A percentile compares a stretch with the other conserved stretches of the same genome.
These are phyloP conservation scores for Trachemys scripta DNA, from an alignment of 2,113 vertebrate species.

Conservation along the genomic window DNA sequence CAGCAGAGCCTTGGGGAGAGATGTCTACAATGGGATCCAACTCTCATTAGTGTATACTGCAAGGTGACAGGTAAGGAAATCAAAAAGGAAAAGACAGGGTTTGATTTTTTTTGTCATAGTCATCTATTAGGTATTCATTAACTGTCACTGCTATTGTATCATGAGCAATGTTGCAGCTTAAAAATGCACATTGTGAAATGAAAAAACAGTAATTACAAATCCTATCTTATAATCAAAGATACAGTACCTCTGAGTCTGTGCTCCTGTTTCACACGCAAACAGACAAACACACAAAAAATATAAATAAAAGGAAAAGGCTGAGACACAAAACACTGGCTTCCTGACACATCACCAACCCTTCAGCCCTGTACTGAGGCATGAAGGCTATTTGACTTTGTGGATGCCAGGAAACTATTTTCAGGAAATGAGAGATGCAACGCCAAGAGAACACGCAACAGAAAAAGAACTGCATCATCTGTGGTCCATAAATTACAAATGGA, in stretches of 20 bases:
- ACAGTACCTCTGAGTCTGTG: slow-evolving; percentile 41
- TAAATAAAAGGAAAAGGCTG: slow-evolving; percentile 34
- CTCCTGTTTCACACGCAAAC: slow-evolving; percentile 37
- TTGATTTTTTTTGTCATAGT: slow-evolving; percentile 39
- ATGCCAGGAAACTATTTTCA: slow-evolving; percentile 70
- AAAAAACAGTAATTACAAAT: slow-evolving; percentile 30
- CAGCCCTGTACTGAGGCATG: slow-evolving; percentile 62
- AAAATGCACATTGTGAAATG: slow-evolving; percentile 25
- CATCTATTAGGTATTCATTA: slow-evolving; percentile 14
- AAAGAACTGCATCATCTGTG: slow-evolving; percentile 64
- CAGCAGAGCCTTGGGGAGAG: slow-evolving; percentile 29
- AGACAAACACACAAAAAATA: slow-evolving; percentile 21
- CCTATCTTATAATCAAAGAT: slow-evolving; percentile 30
- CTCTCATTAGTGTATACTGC: background rate
- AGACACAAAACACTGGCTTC: slow-evolving; percentile 66
- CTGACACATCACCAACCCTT: slow-evolving; percentile 68
- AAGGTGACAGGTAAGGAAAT: slow-evolving; percentile 12
- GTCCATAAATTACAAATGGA: slow-evolving; percentile 81
- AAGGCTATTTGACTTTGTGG: slow-evolving; percentile 71
- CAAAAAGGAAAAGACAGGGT: background rate
- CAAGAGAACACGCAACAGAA: slow-evolving; percentile 74
- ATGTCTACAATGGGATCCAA: background rate
- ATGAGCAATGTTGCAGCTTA: slow-evolving; percentile 15
- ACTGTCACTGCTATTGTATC: background rate
- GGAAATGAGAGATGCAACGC: slow-evolving; percentile 66